phyloP scores from a whole-genome alignment of 2,113 vertebrate species.

The Semicossyphus pulcher region DNA sequence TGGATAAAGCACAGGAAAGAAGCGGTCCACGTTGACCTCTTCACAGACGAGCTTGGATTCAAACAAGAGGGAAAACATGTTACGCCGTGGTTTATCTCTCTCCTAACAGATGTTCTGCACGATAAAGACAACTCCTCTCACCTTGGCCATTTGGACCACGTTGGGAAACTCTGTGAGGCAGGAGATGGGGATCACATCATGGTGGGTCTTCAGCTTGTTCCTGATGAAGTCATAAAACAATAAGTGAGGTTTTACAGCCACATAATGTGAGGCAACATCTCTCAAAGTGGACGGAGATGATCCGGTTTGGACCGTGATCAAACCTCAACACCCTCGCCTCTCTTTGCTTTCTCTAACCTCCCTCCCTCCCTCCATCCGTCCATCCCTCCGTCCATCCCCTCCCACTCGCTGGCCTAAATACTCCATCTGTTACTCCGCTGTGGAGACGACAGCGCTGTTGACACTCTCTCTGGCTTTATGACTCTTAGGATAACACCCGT shows the following conservation, averaged over 20 bases:
- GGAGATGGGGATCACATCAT: conserved; percentile 97
- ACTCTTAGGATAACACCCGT: conserved; percentile 47
- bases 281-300: conserved; percentile 43
- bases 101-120: not conserved
- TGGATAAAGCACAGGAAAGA: conserved; percentile 94
- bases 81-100: not conserved
- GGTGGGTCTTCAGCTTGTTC: conserved; percentile 91
- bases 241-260: conserved; percentile 29
- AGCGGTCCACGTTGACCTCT: conserved; percentile 95
- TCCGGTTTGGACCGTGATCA: conserved; percentile 40
- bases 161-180: conserved; percentile 98
- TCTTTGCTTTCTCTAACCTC: conserved; percentile 25
- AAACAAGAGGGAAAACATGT: conserved; percentile 13
- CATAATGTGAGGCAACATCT: conserved; percentile 42
- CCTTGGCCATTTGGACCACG: conserved; percentile 98
- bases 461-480: conserved; percentile 67
- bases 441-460: conserved; percentile 64
- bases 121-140: conserved; percentile 59
- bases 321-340: conserved; percentile 46
- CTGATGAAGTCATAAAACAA: conserved; percentile 79
- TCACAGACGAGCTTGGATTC: conserved; percentile 91
- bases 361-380: not conserved
- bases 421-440: conserved; percentile 76
- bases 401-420: conserved; percentile 72
- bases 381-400: conserved; percentile 30